phyloP scores from a whole-genome alignment of 2,113 vertebrate species.

The Mionectes macconnelli region DNA sequence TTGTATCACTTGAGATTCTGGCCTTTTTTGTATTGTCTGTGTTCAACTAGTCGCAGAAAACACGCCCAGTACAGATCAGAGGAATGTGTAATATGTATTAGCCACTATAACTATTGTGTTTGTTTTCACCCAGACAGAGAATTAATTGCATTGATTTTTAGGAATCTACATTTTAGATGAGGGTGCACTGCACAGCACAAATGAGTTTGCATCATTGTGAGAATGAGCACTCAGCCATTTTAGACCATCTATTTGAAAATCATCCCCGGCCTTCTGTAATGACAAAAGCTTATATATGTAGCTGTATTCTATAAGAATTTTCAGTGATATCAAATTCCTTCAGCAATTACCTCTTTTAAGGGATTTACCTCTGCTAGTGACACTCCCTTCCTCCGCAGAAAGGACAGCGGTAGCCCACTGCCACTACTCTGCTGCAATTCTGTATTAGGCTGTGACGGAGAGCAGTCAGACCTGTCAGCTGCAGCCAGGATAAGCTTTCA shows the following conservation, averaged over 20 bases:
- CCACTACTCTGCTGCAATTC: not conserved
- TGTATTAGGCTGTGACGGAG: not conserved
- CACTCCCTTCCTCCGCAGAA: not conserved
- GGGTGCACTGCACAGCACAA: not conserved
- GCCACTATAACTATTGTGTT: not conserved
- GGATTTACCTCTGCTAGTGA: not conserved
- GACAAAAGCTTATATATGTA: not conserved
- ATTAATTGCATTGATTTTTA: slow-evolving; percentile 29
- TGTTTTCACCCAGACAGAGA: not conserved
- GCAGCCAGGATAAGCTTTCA: not conserved
- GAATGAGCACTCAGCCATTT: not conserved
- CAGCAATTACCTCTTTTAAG: not conserved
- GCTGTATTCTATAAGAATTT: not conserved
- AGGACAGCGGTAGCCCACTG: not conserved
- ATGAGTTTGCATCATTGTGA: not conserved
- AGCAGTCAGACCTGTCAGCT: not conserved
- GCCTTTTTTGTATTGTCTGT: not conserved
- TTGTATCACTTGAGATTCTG: not conserved
- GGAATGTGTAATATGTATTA: not conserved
- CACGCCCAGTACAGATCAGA: not conserved
- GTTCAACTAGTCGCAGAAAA: not conserved
- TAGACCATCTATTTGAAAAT: not conserved
- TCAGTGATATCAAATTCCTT: not conserved
- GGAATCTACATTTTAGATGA: slow-evolving; percentile 22
- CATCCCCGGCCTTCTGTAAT: not conserved